Evolutionary conservation across 2,888 invertebrate genomes (phyloP), one percentile per base, ranked within the genome.

Genomic region (Colletes collaris): DNA sequence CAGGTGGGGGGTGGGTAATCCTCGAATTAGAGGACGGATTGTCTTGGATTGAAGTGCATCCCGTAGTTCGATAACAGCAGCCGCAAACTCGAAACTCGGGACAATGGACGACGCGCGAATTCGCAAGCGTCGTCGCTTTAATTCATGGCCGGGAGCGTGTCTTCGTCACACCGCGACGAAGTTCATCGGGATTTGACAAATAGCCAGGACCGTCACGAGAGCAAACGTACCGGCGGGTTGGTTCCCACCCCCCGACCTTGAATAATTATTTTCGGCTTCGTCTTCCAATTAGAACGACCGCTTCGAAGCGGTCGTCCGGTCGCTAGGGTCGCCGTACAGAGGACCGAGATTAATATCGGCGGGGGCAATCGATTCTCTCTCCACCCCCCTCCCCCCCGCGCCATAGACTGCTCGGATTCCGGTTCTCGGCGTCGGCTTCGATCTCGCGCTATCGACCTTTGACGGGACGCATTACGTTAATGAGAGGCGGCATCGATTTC

Each of bases 241-340:
- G 16, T 16, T 16, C 16, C 16, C 16, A 16, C 16, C 16, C 71
- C 81, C 62, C 59, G 79, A 82, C 81, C 87, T 83, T 79, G 79
- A 67, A 71, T 84, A 84, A 88, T 89, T 70, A 86, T 86, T 85
- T 81, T 76, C 74, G 40, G 13, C 74, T 69, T 73, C 76, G 72
- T 76, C 83, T 82, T 79, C 69, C 85, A 88, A 87, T 87, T 87
- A 89, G 76, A 27, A 52, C 46, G 27, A 44, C 68, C 84, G 85
- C 16, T 89, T 27, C 84, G 86, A 86, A 89, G 82, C 75, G 78
- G 59, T 19, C 71, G 76, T 75, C 83, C 66, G 67, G 69, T 81
- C 84, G 72, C 44, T 55, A 40, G 10, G 44, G 6, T 10, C n/a
- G 55, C 60, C 64, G 56, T 50, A 35, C 53, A 65, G 16, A 58